Evolutionary conservation across 1,140 invertebrate species (phyloP).

Genomic region (Megalonaias nervosa): DNA sequence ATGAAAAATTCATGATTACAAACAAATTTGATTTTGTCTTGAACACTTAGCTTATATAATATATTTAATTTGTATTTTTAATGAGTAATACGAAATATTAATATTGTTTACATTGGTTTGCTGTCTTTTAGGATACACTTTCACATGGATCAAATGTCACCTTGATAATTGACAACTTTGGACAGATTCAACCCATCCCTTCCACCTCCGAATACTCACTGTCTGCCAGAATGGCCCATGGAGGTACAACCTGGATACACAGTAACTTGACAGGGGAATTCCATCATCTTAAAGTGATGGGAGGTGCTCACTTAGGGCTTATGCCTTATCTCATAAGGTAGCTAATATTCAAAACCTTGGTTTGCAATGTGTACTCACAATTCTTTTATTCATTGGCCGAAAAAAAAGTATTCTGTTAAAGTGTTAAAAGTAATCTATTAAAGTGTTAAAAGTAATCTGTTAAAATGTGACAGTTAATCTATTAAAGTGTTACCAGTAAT

Average conservation of each 20-base stretch:
- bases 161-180: conserved; percentile 54
- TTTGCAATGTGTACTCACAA: too few species aligned
- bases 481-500: too few species aligned
- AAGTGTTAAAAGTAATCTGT: too few species aligned
- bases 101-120: background rate
- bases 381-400: too few species aligned
- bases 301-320: conserved; percentile 48
- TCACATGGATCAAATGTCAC: conserved; percentile 46
- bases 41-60: too few species aligned
- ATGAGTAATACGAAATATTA: background rate
- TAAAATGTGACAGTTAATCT: too few species aligned
- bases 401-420: too few species aligned
- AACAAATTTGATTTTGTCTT: too few species aligned
- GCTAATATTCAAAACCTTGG: too few species aligned
- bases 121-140: conserved; percentile 45
- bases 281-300: conserved; percentile 7
- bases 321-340: conserved; percentile 44
- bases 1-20: too few species aligned
- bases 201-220: conserved; percentile 28
- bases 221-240: conserved; percentile 10
- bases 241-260: conserved; percentile 46
- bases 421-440: too few species aligned
- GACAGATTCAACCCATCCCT: conserved; percentile 10
- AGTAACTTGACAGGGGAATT: conserved; percentile 33
- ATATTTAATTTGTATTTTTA: background rate